A percentile compares a stretch with the other conserved stretches of the same genome.
Conservation (phyloP, 2,888 invertebrate species). For the Eristalis intricaria region DNA sequence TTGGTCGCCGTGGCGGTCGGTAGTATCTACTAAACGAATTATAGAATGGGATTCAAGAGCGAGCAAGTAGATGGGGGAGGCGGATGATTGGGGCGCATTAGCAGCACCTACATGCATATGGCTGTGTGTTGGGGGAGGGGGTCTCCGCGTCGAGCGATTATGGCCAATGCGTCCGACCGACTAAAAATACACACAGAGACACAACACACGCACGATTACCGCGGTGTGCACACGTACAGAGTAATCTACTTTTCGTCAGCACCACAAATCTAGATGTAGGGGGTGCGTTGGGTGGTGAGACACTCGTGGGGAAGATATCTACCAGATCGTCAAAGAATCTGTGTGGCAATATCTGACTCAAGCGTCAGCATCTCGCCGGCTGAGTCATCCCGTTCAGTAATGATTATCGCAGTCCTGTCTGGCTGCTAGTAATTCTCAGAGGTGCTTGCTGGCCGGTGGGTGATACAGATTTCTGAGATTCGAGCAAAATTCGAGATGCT, state of each 20-base stretch:
- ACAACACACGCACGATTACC: slow-evolving; percentile 46
- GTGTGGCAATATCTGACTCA: not conserved
- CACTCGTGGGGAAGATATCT: not conserved
- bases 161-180: slow-evolving; percentile 8
- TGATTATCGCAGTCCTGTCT: not conserved
- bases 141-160: not conserved
- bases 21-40: slow-evolving; percentile 58
- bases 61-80: not conserved
- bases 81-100: not conserved
- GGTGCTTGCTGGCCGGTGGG: not conserved
- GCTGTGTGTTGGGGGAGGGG: not conserved
- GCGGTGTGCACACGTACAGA: not conserved
- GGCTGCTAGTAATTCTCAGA: not conserved
- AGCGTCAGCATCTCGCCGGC: not conserved
- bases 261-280: slow-evolving; percentile 8
- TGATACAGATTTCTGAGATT: slow-evolving; percentile 40
- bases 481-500: not conserved
- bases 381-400: not conserved
- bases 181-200: slow-evolving; percentile 26
- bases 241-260: slow-evolving; percentile 25
- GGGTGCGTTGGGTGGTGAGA: not conserved
- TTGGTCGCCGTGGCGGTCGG: not conserved
- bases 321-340: not conserved
- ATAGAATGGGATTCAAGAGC: slow-evolving; percentile 47
- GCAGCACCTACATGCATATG: slow-evolving; percentile 8